phyloP scores from a whole-genome alignment of 2,888 invertebrate species.

The Sturmia bella region DNA sequence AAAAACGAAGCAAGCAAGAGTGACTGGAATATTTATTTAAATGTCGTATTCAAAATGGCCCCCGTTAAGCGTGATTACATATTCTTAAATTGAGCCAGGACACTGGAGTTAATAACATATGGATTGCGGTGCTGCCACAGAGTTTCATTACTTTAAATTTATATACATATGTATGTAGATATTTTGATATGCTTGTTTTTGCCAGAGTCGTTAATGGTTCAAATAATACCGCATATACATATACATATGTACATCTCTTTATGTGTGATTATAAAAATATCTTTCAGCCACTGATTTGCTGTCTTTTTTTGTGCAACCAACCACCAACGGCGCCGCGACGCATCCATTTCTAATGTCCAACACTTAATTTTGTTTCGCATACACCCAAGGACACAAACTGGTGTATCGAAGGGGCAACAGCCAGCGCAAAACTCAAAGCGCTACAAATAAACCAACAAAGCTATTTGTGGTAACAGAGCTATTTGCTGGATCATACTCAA shows the following conservation, averaged over 20 bases:
- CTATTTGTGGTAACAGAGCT: slow-evolving; percentile 54
- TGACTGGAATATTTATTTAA: too few species aligned
- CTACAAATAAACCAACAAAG: slow-evolving; percentile 44
- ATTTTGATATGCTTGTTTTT: slow-evolving; percentile 25
- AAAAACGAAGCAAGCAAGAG: too few species aligned
- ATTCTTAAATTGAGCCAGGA: too few species aligned
- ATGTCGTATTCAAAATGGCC: too few species aligned
- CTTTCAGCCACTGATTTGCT: slow-evolving; percentile 25
- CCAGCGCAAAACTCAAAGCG: slow-evolving; percentile 6
- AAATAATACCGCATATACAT: slow-evolving; percentile 31
- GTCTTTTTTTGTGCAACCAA: slow-evolving; percentile 16
- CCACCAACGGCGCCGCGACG: slow-evolving; percentile 53
- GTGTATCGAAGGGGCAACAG: slow-evolving; percentile 37
- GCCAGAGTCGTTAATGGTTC: slow-evolving; percentile 54
- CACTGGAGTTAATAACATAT: too few species aligned
- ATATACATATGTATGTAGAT: neutral
- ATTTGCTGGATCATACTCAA: slow-evolving; percentile 54
- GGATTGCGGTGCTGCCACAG: neutral
- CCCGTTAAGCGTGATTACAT: too few species aligned
- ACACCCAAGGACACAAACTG: slow-evolving; percentile 27
- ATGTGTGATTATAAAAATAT: slow-evolving; percentile 52
- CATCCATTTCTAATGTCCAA: slow-evolving; percentile 75
- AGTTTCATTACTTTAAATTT: slow-evolving; percentile 6
- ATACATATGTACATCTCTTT: slow-evolving; percentile 13
- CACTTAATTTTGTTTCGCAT: slow-evolving; percentile 76